phyloP scores from a whole-genome alignment of 1,140 invertebrate species.

The Acromyrmex charruanus region DNA sequence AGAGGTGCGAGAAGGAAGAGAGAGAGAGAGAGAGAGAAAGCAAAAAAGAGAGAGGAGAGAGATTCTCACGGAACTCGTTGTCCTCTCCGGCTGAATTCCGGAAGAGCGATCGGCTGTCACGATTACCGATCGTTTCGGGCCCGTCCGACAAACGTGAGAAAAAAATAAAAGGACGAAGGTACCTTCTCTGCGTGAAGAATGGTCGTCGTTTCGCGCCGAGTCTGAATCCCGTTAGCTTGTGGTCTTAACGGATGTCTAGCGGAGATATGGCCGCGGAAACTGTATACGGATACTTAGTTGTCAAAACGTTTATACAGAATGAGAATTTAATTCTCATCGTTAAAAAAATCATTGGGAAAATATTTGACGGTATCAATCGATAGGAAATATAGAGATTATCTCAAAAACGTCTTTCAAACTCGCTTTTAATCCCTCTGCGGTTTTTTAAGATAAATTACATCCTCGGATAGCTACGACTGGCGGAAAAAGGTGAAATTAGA shows the following conservation, averaged over 20 bases:
- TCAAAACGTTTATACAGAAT: conserved; percentile 17
- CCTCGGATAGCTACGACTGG: not conserved
- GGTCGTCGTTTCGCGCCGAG: conserved; percentile 68
- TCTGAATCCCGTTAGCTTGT: conserved; percentile 61
- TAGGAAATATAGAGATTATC: not conserved
- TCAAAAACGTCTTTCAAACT: conserved; percentile 6
- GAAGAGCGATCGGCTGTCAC: conserved; percentile 75
- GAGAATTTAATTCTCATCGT: not conserved
- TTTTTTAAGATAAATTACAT: conserved; percentile 43
- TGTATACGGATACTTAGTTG: not conserved
- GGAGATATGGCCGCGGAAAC: conserved; percentile 8
- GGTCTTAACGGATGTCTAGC: conserved; percentile 51
- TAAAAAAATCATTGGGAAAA: not conserved
- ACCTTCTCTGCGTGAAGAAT: conserved; percentile 64
- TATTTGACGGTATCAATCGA: conserved; percentile 21
- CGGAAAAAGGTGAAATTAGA: conserved; percentile 30
- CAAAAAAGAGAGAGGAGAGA: not conserved
- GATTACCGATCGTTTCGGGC: conserved; percentile 72
- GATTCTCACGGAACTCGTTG: conserved; percentile 60
- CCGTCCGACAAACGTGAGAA: conserved; percentile 59
- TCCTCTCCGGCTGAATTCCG: conserved; percentile 65
- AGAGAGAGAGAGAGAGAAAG: not conserved
- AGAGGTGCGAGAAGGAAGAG: conserved; percentile 31
- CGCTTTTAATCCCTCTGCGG: conserved; percentile 7
- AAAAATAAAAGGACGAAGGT: conserved; percentile 66